Evolutionary conservation across 2,888 invertebrate genomes (phyloP).

Genomic region (Melanargia galathea): DNA sequence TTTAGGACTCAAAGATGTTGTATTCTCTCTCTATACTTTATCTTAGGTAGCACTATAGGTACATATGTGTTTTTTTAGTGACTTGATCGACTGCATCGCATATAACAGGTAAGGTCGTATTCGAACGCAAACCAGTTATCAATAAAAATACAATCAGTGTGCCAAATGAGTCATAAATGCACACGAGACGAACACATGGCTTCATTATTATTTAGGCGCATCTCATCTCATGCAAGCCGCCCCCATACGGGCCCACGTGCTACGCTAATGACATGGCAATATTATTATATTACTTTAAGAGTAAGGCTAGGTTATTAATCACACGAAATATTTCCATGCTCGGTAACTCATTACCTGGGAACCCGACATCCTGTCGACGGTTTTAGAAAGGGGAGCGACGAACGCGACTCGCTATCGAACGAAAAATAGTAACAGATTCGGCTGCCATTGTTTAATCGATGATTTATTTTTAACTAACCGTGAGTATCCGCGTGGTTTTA

Average conservation of each 20-base stretch:
- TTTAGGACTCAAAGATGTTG: too few relatives aligned
- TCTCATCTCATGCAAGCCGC: conserved; percentile 34
- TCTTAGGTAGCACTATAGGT: too few relatives aligned
- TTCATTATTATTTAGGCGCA: conserved; percentile 18
- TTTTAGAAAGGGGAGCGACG: conserved; percentile 22
- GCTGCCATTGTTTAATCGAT: conserved; percentile 13
- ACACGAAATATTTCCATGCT: conserved; percentile 28
- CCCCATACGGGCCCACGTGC: conserved; percentile 38
- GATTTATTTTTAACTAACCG: too few relatives aligned
- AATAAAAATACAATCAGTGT: conserved; percentile 10
- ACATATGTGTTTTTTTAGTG: too few relatives aligned
- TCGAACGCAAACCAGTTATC: conserved; percentile 10
- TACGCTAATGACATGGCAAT: conserved; percentile 35
- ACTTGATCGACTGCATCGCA: not conserved
- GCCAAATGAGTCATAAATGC: conserved; percentile 21
- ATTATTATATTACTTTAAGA: conserved; percentile 19
- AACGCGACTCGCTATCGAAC: conserved; percentile 9
- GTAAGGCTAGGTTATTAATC: conserved; percentile 31
- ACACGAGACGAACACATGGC: conserved; percentile 28
- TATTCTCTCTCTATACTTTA: too few relatives aligned
- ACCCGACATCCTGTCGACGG: conserved; percentile 31
- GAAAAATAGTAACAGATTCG: not conserved
- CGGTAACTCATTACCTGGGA: conserved; percentile 34
- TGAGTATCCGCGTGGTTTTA: too few relatives aligned
- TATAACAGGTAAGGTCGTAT: not conserved